Evolutionary conservation across 1,140 invertebrate genomes (phyloP).

Genomic region (Charaxes varanes): DNA sequence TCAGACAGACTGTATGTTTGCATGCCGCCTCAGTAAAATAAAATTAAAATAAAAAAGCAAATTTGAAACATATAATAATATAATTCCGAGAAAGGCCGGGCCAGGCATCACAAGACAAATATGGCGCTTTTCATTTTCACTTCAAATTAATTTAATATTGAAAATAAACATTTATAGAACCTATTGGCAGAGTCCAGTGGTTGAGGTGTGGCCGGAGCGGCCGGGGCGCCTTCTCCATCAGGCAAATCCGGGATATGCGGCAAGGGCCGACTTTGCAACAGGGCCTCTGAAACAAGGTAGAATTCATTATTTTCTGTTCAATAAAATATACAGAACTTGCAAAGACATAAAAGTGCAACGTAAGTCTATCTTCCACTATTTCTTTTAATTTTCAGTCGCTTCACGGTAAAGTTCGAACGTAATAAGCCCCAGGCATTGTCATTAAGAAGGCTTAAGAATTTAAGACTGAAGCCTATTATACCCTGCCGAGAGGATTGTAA

Average conservation of each 20-base stretch:
- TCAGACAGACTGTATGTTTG: too few relatives aligned
- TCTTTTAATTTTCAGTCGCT: background rate
- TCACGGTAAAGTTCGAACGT: conserved; percentile 3
- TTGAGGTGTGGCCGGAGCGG: conserved; percentile 57
- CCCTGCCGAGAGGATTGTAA: conserved; percentile 6
- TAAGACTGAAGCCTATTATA: conserved; percentile 14
- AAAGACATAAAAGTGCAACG: too few relatives aligned
- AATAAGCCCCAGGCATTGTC: conserved; percentile 4
- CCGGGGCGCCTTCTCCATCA: conserved; percentile 76
- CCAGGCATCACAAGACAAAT: too few relatives aligned
- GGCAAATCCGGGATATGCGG: conserved; percentile 89
- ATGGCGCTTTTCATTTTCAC: background rate
- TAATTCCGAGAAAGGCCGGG: too few relatives aligned
- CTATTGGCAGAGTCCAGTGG: conserved; percentile 65
- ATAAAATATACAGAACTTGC: background rate
- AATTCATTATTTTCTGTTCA: conserved; percentile 11
- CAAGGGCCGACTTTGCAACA: conserved; percentile 91
- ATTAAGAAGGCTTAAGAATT: conserved; percentile 20
- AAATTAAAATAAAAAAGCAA: too few relatives aligned
- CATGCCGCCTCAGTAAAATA: too few relatives aligned
- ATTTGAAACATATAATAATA: too few relatives aligned
- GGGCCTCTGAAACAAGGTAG: conserved; percentile 84
- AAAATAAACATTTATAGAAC: conserved; percentile 20
- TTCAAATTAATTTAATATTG: conserved; percentile 1
- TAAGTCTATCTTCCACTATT: too few relatives aligned